Base-by-base conservation (phyloP, 1,140 invertebrate species). In the Gonatopus flavifemur region DNA sequence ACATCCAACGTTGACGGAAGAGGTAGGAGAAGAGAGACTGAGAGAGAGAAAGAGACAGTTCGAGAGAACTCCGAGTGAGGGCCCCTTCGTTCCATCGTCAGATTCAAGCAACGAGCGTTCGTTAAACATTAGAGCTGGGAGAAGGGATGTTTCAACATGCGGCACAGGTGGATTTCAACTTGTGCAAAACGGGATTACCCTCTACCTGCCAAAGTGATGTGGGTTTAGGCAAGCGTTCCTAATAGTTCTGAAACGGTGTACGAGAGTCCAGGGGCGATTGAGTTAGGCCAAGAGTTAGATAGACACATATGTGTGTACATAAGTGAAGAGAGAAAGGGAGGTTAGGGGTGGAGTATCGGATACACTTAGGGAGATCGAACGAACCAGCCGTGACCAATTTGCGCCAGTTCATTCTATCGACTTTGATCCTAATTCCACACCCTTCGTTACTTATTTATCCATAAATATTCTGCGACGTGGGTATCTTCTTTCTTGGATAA, bases 361-460 rank as follows among this genome's bases (percentile, higher is more conserved):
- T 15, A 25, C 20, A 41, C 8, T 30, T 40, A 50, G 42, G 52
- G 64, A 68, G 66, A 73, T 74, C 67, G 67, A 70, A 63, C 64
- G 69, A 68, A 74, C 72, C 72, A 76, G 65, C 72, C 72, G 72
- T 74, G 70, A 75, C 72, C 74, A 76, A 76, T 77, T 76, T 75
- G 72, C 72, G 74, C 73, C 68, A 62, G 67, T 70, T 67, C 62
- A 59, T 56, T 39, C 52, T 57, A 62, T 55, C 59, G 56, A 62
- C 60, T 57, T 57, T 53, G 57, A 62, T 62, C 58, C 52, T 57
- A 57, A 56, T 59, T 51, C 48, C 39, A 44, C 36, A 25, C 48
- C 33, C 25, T 46, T 45, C 36, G 36, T 45, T 22, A 33, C 43
- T 36, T 13, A 4, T 20, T 45, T 22, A 22, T 19, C 0, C 39